phyloP scores from a whole-genome alignment of 2,888 invertebrate genomes.

The Drosophila nr. perissopoda region DNA sequence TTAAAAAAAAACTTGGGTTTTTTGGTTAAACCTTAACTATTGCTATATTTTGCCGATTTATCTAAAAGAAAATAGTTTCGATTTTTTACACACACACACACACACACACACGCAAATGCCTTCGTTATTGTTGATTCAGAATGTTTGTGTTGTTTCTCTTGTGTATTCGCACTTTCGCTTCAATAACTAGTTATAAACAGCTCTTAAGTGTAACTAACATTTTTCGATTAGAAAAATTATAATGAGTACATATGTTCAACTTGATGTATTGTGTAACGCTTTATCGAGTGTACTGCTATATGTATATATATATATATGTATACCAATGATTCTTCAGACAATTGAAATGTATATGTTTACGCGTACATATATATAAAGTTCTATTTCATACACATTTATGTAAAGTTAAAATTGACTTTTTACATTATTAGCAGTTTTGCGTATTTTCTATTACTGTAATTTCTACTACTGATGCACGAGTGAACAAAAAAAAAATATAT shows the following conservation, averaged over 20 bases:
- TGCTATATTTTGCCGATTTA: background rate
- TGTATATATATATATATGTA: background rate
- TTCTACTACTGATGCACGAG: conserved; percentile 11
- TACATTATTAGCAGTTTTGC: conserved; percentile 58
- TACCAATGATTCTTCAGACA: conserved; percentile 25
- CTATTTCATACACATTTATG: conserved; percentile 28
- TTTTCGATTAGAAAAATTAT: conserved; percentile 54
- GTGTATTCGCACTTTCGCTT: conserved; percentile 15
- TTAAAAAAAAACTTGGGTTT: background rate
- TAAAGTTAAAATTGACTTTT: conserved; percentile 73
- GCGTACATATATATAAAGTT: conserved; percentile 19
- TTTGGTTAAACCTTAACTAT: conserved; percentile 13
- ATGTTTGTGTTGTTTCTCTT: conserved; percentile 3
- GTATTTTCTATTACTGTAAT: conserved; percentile 10
- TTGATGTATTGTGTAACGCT: conserved; percentile 14
- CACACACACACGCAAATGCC: conserved; percentile 3
- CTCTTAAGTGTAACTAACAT: conserved; percentile 61
- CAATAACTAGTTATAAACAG: conserved; percentile 25
- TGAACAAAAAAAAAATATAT: conserved; percentile 12
- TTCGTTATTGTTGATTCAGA: background rate
- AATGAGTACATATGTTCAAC: conserved; percentile 65
- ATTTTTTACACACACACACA: background rate
- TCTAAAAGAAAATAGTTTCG: background rate
- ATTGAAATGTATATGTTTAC: conserved; percentile 2
- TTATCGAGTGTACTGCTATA: conserved; percentile 13